A percentile compares a stretch with the other conserved stretches of the same genome.
phyloP scores from a whole-genome alignment of 2,888 invertebrate genomes.

The Lapara coniferarum region DNA sequence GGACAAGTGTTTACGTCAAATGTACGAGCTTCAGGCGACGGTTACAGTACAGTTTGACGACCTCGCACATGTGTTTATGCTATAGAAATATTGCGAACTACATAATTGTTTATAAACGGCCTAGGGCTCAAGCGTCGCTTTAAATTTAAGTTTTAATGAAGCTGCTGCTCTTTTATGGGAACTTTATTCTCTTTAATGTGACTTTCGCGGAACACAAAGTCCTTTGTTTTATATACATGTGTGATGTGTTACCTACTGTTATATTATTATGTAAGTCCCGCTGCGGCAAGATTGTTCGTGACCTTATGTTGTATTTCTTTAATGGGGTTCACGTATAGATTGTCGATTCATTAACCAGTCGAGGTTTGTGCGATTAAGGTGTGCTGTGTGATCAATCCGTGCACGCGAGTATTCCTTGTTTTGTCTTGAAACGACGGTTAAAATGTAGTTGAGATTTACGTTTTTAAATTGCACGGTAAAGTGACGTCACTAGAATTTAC shows the following conservation, averaged over 20 bases:
- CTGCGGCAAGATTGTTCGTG: conserved; percentile 7
- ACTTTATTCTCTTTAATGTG: conserved; percentile 14
- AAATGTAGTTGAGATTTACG: no score
- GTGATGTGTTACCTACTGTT: background rate
- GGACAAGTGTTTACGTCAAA: conserved; percentile 66
- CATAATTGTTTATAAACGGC: conserved; percentile 33
- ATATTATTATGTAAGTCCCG: background rate
- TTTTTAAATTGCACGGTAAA: no score
- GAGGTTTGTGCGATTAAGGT: background rate
- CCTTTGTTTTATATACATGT: background rate
- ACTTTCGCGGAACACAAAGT: conserved; percentile 2
- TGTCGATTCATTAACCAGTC: background rate
- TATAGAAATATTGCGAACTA: conserved; percentile 34
- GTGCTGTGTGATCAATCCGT: no score
- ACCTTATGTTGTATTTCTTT: background rate
- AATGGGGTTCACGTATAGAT: background rate
- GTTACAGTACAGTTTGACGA: conserved; percentile 69
- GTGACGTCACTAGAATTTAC: no score
- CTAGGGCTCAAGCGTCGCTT: background rate
- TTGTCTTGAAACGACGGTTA: no score
- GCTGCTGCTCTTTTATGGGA: background rate
- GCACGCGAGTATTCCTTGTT: no score
- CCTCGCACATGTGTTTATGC: conserved; percentile 52
- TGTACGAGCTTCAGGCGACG: conserved; percentile 62
- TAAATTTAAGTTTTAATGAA: conserved; percentile 24